Evolutionary conservation across 2,888 invertebrate species (phyloP).

Genomic region (Caenorhabditis japonica): DNA sequence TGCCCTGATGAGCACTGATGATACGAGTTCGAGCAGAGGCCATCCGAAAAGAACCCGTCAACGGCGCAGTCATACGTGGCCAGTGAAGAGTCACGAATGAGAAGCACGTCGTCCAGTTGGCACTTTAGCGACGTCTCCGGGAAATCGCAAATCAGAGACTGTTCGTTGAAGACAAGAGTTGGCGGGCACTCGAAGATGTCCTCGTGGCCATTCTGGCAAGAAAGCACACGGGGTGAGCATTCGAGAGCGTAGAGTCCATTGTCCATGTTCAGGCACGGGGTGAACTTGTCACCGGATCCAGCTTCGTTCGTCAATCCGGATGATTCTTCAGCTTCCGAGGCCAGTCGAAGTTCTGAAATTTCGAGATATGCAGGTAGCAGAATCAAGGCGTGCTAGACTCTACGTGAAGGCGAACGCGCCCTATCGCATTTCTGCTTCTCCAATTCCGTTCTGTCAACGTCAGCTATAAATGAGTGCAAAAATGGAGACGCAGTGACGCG

Average conservation of each 20-base stretch:
- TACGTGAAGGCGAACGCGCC: no score
- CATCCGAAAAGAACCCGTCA: slow-evolving; percentile 19
- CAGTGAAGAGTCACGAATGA: slow-evolving; percentile 9
- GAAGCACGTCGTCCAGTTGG: slow-evolving; percentile 10
- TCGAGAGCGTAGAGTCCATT: slow-evolving; percentile 33
- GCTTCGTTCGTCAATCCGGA: background rate
- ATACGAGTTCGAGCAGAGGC: slow-evolving; percentile 22
- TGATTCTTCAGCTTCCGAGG: background rate
- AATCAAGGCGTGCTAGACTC: no score
- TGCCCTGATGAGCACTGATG: slow-evolving; percentile 23
- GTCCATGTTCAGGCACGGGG: slow-evolving; percentile 2
- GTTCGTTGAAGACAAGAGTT: slow-evolving; percentile 37
- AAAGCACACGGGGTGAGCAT: slow-evolving; percentile 32
- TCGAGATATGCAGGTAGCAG: no score
- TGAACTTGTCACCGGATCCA: no score
- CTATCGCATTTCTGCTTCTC: no score
- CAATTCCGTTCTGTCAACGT: no score
- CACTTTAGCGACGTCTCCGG: slow-evolving; percentile 40
- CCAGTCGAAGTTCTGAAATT: no score
- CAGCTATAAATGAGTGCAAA: no score
- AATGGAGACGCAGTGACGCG: no score
- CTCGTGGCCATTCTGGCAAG: slow-evolving; percentile 34
- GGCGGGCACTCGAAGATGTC: slow-evolving; percentile 32
- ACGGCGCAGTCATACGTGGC: slow-evolving; percentile 17
- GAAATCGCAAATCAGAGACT: slow-evolving; percentile 33